Percentiles rank a stretch among this genome's conserved stretches.
These are phyloP conservation scores for Drosophila rhopaloa DNA, from an alignment of 1,140 invertebrate genomes.

Conservation along the genomic window DNA sequence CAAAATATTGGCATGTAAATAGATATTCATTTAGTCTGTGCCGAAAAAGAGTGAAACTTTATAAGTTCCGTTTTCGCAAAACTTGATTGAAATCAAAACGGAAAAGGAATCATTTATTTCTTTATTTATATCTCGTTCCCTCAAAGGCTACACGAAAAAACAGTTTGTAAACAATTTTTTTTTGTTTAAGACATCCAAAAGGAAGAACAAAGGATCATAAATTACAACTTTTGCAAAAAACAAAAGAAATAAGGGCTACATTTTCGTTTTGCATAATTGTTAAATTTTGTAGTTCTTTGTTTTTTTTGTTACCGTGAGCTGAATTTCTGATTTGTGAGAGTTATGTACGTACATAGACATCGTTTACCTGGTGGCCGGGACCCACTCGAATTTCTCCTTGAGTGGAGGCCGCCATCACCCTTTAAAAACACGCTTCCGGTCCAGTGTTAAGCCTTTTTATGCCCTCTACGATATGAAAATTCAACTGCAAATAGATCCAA, in stretches of 20 bases:
- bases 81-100: constrained; percentile 11
- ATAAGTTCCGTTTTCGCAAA: not conserved
- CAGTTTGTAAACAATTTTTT: constrained; percentile 28
- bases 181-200: constrained; percentile 24
- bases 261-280: constrained; percentile 49
- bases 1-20: not conserved
- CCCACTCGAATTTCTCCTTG: constrained; percentile 98
- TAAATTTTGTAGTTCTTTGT: constrained; percentile 65
- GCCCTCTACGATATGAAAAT: constrained; percentile 83
- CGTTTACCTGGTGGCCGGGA: constrained; percentile 95
- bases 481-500: constrained; percentile 70
- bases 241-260: constrained; percentile 26
- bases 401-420: constrained; percentile 88
- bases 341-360: constrained; percentile 87
- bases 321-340: constrained; percentile 85
- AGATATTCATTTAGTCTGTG: not conserved
- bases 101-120: constrained; percentile 12
- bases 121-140: constrained; percentile 9
- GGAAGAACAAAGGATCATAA: constrained; percentile 35
- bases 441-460: constrained; percentile 85
- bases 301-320: constrained; percentile 85
- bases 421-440: constrained; percentile 85
- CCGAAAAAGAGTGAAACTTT: constrained; percentile 1
- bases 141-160: constrained; percentile 33
- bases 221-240: constrained; percentile 38